phyloP scores from a whole-genome alignment of 2,113 vertebrate species.

The Vulpes ferrilata region DNA sequence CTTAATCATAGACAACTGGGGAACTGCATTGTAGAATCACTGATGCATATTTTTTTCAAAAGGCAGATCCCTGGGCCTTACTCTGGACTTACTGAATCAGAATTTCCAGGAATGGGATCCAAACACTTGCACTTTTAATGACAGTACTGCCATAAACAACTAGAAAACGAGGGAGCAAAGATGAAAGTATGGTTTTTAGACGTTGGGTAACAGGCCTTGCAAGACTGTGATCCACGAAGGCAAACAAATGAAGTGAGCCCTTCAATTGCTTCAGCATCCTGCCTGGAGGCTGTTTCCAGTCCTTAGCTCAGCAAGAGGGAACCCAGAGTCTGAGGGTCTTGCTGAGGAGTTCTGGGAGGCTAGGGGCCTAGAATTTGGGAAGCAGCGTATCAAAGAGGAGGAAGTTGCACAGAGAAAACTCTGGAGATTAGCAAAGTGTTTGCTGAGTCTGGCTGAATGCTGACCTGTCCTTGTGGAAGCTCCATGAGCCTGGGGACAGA shows the following conservation, averaged over 20 bases:
- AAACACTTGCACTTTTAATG: not conserved
- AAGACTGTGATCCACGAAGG: not conserved
- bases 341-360: not conserved
- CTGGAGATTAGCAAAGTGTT: not conserved
- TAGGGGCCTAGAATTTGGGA: not conserved
- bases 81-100: not conserved
- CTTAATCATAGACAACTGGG: not conserved
- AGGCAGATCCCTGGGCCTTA: not conserved
- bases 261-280: not conserved
- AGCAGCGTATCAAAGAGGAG: not conserved
- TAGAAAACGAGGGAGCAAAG: not conserved
- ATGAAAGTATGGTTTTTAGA: not conserved
- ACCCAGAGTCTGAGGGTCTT: not conserved
- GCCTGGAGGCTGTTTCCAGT: not conserved
- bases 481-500: not conserved
- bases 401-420: not conserved
- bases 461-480: not conserved
- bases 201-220: not conserved
- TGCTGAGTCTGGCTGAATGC: not conserved
- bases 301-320: not conserved
- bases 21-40: constrained; percentile 1
- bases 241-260: not conserved
- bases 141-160: not conserved
- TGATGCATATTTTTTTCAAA: not conserved
- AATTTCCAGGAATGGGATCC: not conserved